A percentile compares a stretch with the other conserved stretches of the same genome.
These are phyloP conservation scores for Pomatorhinus ruficollis DNA, from an alignment of 2,113 vertebrate genomes.

Conservation along the genomic window DNA sequence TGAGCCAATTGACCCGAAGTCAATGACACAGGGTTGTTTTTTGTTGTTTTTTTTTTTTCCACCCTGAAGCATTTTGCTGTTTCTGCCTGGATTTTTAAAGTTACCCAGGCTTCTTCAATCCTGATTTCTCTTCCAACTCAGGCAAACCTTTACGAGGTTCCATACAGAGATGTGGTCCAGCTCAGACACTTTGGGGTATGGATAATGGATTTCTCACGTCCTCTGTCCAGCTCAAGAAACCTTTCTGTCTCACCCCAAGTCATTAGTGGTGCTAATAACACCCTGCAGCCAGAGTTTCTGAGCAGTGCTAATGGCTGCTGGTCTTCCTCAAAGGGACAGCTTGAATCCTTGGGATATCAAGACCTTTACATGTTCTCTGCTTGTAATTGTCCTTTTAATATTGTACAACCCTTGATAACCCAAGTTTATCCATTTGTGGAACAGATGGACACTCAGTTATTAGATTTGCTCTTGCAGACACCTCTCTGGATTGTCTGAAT, in stretches of 20 bases:
- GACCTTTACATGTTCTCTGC: not conserved
- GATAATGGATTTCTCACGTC: not conserved
- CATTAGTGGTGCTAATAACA: not conserved
- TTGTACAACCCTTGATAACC: not conserved
- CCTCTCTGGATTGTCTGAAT: constrained; percentile 4
- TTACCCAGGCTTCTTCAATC: not conserved
- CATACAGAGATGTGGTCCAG: not conserved
- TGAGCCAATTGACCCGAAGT: not conserved
- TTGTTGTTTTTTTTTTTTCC: not conserved
- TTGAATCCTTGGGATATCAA: not conserved
- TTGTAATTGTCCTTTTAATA: constrained; percentile 34
- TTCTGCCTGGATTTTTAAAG: not conserved
- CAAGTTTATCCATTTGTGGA: constrained; percentile 17
- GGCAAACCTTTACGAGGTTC: not conserved
- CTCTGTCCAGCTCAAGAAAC: not conserved
- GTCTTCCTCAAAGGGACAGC: not conserved
- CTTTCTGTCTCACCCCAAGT: not conserved
- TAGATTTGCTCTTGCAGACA: constrained; percentile 46
- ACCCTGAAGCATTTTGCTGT: not conserved
- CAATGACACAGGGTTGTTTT: not conserved
- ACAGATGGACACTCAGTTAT: constrained; percentile 6
- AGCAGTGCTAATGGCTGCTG: not conserved
- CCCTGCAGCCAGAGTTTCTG: not conserved
- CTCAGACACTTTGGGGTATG: not conserved
- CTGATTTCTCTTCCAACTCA: not conserved